Evolutionary conservation across 1,140 invertebrate genomes (phyloP).

Genomic region (Rhyzopertha dominica): DNA sequence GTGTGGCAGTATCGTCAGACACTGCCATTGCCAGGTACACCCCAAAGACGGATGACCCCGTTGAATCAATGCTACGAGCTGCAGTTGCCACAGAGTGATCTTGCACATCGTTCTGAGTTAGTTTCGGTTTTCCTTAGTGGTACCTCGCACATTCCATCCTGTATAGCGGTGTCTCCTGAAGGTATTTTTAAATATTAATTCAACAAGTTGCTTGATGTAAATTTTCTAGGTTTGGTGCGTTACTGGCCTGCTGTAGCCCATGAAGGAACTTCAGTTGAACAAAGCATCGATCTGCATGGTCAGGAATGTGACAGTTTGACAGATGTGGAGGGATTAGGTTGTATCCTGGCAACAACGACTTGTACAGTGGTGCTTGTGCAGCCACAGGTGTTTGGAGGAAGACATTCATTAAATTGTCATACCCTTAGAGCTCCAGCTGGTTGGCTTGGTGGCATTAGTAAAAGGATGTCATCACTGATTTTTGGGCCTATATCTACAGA

Average conservation of each 20-base stretch:
- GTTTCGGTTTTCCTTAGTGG: conserved; percentile 67
- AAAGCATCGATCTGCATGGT: conserved; percentile 75
- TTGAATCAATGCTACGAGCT: conserved; percentile 71
- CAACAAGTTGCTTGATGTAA: conserved; percentile 1
- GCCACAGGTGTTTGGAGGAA: conserved; percentile 53
- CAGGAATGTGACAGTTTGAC: conserved; percentile 78
- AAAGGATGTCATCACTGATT: conserved; percentile 78
- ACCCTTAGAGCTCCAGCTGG: conserved; percentile 73
- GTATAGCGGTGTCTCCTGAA: conserved; percentile 89
- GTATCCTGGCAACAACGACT: conserved; percentile 85
- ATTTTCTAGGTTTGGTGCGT: conserved; percentile 43
- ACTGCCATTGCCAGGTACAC: conserved; percentile 40
- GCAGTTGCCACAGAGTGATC: conserved; percentile 82
- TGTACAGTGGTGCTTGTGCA: conserved; percentile 80
- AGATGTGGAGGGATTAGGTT: conserved; percentile 65
- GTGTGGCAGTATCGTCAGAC: conserved; percentile 77
- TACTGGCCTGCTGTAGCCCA: conserved; percentile 90
- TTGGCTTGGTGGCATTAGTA: conserved; percentile 82
- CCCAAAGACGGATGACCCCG: conserved; percentile 41
- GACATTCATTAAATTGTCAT: conserved; percentile 63
- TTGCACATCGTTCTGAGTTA: conserved; percentile 85
- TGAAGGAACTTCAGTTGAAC: conserved; percentile 79
- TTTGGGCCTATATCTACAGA: conserved; percentile 74
- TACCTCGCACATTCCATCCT: conserved; percentile 61
- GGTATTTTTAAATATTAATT: conserved; percentile 51